phyloP scores from a whole-genome alignment of 2,113 vertebrate species.

The Albula goreensis region DNA sequence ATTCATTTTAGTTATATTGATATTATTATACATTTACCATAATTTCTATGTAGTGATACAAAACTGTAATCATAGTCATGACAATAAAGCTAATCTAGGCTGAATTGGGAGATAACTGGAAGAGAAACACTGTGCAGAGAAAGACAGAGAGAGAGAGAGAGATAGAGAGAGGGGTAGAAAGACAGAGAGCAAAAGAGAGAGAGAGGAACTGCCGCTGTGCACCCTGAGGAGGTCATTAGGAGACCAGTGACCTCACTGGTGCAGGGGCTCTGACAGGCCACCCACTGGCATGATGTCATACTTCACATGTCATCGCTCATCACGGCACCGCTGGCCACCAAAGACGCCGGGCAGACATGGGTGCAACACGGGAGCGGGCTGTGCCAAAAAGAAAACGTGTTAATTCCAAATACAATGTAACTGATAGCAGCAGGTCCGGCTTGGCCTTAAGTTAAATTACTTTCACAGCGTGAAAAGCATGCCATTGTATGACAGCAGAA shows the following conservation, averaged over 20 bases:
- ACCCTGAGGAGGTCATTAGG: slow-evolving; percentile 67
- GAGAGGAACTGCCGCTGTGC: slow-evolving; percentile 40
- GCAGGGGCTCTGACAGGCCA: slow-evolving; percentile 48
- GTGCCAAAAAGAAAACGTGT: slow-evolving; percentile 43
- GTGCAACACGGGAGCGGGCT: slow-evolving; percentile 35
- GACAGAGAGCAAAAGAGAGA: slow-evolving; percentile 6
- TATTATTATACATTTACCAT: too few relatives aligned
- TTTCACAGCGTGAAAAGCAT: neutral
- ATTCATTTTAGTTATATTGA: too few relatives aligned
- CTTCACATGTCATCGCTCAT: slow-evolving; percentile 64
- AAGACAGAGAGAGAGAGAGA: neutral
- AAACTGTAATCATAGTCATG: neutral
- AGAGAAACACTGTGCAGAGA: slow-evolving; percentile 17
- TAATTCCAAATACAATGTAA: slow-evolving; percentile 37
- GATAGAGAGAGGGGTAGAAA: slow-evolving; percentile 8
- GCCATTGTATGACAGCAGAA: neutral
- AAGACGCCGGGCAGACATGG: slow-evolving; percentile 37
- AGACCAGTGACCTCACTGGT: slow-evolving; percentile 66
- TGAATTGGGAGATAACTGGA: neutral
- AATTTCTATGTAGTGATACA: too few relatives aligned
- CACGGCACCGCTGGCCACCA: slow-evolving; percentile 50
- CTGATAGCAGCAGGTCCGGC: slow-evolving; percentile 34
- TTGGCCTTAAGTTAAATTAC: slow-evolving; percentile 20
- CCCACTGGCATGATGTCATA: slow-evolving; percentile 67
- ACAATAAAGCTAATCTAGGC: neutral